These are phyloP conservation scores for Zaprionus tsacasi DNA, from an alignment of 1,140 invertebrate genomes.

Conservation along the genomic window DNA sequence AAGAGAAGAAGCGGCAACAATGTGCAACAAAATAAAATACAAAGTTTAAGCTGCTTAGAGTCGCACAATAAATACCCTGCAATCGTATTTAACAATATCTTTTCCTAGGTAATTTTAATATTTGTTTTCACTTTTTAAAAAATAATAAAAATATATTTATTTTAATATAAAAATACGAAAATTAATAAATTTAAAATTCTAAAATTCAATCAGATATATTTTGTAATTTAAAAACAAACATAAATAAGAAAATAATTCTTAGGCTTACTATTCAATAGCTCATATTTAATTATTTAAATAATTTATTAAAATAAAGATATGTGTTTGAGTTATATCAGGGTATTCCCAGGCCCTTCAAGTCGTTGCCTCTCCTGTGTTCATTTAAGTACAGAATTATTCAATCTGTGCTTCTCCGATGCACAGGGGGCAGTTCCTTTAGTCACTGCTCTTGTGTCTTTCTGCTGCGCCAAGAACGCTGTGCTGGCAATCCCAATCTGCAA, in stretches of 20 bases:
- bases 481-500: slow-evolving; percentile 26
- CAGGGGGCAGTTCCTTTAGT: slow-evolving; percentile 17
- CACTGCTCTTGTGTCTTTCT: slow-evolving; percentile 15
- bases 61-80: not conserved
- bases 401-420: not conserved
- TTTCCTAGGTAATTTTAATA: not conserved
- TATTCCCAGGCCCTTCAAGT: not conserved
- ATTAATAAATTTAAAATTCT: no score
- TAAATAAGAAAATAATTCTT: no score
- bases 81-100: not conserved
- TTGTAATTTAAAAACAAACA: no score
- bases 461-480: slow-evolving; percentile 5
- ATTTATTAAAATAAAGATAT: not conserved
- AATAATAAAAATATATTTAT: no score
- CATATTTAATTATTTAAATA: not conserved
- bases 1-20: slow-evolving; percentile 27
- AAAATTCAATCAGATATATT: no score
- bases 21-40: slow-evolving; percentile 38
- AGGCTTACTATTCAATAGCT: not conserved
- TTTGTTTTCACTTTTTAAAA: not conserved
- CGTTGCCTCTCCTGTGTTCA: slow-evolving; percentile 1
- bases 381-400: slow-evolving; percentile 29
- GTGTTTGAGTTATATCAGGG: not conserved
- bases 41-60: not conserved
- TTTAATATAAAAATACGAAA: no score